Evolutionary conservation across 2,113 vertebrate genomes (phyloP), one percentile per base, ranked within the genome.

Genomic region (Ceratotherium simum): DNA sequence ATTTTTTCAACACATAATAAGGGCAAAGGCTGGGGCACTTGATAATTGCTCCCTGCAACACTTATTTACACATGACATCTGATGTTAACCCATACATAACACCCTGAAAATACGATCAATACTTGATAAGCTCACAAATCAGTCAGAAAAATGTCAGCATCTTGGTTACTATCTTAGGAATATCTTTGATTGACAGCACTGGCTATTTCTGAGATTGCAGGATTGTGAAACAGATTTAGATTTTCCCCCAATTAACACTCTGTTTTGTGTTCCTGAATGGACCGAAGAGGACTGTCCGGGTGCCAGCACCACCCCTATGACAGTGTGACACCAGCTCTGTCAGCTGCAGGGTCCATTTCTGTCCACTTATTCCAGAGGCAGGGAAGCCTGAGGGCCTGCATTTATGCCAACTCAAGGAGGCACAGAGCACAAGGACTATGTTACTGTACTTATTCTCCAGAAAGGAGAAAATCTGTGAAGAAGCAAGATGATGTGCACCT

Each of bases 361-460:
- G 21, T 39, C 7, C 33, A 96, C 20, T 93, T 91, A 58, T 73
- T 73, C n/a, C 73, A 48, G 76, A 91, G 67, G 9, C 85, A 86
- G 17, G 36, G 46, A 82, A 46, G 42, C 9, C 33, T 39, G 14
- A 90, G 42, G 51, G 21, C 23, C 39, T 91, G 2, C 54, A 73
- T 42, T 78, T 87, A 85, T 42, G 93, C 75, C 67, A 65, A 93
- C 29, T 89, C 27, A 76, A 88, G 84, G 78, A 89, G 64, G 13
- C 70, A 51, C 62, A 13, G 69, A 75, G 8, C 58, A 93, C 14
- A 31, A 25, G 3, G 81, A 21, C 46, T 67, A 95, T 39, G 17
- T 83, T 58, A 79, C 23, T 73, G 1, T 62, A 82, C 70, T 93
- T 78, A 86, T 46, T 89, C 85, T 67, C 2, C 17, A 95, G 56